Evolutionary conservation across 2,888 invertebrate genomes (phyloP), one percentile per base, ranked within the genome.

Genomic region (Oscheius sp.): DNA sequence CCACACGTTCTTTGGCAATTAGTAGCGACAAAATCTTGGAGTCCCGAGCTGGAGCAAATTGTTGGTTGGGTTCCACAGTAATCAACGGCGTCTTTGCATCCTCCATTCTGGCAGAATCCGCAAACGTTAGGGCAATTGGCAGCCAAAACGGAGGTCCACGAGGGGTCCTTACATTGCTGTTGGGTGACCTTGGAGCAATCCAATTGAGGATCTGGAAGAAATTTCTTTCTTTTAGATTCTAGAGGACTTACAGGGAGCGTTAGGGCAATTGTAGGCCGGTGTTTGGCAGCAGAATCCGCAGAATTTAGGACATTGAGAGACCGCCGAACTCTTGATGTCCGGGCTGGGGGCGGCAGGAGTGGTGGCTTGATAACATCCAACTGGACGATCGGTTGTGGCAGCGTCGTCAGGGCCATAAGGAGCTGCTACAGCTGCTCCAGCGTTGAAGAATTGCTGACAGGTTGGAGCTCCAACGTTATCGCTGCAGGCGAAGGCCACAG

Each of bases 1-100:
- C 52, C 52, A 52, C 65, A 65, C 8, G 65, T 65, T 37, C 65
- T 45, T 33, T 65, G 29, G 50, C 65, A 65, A 34, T 65, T 55
- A 20, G 34, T 34, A 0, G 33, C 34, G 12, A 25, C 34, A 17
- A 33, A 55, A 6, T 6, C 3, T n/a, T 45, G 10, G 31, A 45
- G 27, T n/a, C 25, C 20, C 8, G 17, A 34, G 46, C 12, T 48
- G 3, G 12, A 10, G 20, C 55, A 55, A 23, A 55, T 55, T 6
- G n/a, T 17, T 20, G 55, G 31, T 31, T 55, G 55, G 10, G 31
- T 37, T n/a, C 31, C 29, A 29, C 55, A 55, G 20, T 55, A 27
- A 29, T 17, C 17, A 25, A 31, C 55, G 10, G 23, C 55, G 55
- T 55, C 55, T 3, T 29, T 55, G 20, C 55, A 55, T 10, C 55